Percentiles rank a stretch among this genome's conserved stretches.
Evolutionary conservation across 2,113 vertebrate species (phyloP).

Genomic region (Panurus biarmicus): DNA sequence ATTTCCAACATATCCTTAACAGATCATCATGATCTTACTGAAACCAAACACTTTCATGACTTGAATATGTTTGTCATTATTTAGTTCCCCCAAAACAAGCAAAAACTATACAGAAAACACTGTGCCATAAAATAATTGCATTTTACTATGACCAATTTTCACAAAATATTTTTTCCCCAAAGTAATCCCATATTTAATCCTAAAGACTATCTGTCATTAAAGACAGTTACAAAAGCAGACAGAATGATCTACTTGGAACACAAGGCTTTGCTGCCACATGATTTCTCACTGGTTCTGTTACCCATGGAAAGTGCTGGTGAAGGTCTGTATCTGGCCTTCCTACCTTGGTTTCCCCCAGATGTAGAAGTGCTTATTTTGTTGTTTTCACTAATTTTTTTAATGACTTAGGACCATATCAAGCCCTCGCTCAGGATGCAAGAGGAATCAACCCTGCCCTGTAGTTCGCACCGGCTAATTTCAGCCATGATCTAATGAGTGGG

Average conservation of each 20-base stretch:
- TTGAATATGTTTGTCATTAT: background rate
- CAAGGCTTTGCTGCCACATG: background rate
- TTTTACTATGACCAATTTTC: background rate
- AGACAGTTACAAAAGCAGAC: background rate
- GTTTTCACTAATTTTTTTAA: background rate
- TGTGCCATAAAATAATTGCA: background rate
- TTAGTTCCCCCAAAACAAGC: background rate
- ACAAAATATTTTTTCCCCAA: background rate
- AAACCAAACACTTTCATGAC: background rate
- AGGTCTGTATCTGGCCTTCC: background rate
- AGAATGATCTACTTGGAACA: background rate
- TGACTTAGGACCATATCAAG: background rate
- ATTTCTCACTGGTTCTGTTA: background rate
- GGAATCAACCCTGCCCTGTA: background rate
- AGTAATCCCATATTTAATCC: background rate
- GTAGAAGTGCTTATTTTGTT: background rate
- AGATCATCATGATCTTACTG: background rate
- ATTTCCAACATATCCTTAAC: background rate
- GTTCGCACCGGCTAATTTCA: conserved; percentile 29
- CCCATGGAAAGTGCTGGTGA: no score
- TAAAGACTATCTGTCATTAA: background rate
- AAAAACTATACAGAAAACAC: background rate
- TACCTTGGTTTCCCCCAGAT: background rate
- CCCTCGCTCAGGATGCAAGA: background rate
- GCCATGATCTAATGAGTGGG: conserved; percentile 17